Evolutionary conservation across 2,113 vertebrate genomes (phyloP).

Genomic region (Sminthopsis crassicaudata): DNA sequence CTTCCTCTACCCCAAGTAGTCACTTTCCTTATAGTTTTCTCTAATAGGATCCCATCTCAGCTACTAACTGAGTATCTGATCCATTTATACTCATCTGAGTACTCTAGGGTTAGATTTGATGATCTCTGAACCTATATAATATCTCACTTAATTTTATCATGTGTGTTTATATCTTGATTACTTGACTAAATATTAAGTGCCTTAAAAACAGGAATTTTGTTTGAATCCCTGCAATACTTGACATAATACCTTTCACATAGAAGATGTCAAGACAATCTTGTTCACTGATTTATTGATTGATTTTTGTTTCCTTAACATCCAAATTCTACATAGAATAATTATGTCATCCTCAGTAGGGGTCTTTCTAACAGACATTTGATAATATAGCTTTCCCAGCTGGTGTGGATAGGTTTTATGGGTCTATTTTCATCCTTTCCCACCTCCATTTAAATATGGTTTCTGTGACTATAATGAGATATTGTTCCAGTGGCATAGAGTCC

Average conservation of each 20-base stretch:
- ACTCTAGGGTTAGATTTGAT: background rate
- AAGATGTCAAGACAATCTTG: background rate
- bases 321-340: conserved; percentile 57
- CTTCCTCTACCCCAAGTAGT: background rate
- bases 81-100: background rate
- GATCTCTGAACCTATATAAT: background rate
- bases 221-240: background rate
- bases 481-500: conserved; percentile 80
- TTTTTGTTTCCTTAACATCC: background rate
- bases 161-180: background rate
- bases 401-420: conserved; percentile 80
- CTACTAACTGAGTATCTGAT: background rate
- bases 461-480: conserved; percentile 75
- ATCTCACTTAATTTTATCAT: background rate
- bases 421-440: conserved; percentile 79
- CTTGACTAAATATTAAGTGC: background rate
- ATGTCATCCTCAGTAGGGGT: conserved; percentile 74
- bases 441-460: conserved; percentile 82
- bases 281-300: background rate
- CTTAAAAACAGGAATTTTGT: background rate
- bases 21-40: background rate
- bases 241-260: background rate
- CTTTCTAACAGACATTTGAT: conserved; percentile 78
- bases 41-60: background rate
- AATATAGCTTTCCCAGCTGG: conserved; percentile 80